phyloP scores from a whole-genome alignment of 1,140 invertebrate genomes.

The Apis cerana region DNA sequence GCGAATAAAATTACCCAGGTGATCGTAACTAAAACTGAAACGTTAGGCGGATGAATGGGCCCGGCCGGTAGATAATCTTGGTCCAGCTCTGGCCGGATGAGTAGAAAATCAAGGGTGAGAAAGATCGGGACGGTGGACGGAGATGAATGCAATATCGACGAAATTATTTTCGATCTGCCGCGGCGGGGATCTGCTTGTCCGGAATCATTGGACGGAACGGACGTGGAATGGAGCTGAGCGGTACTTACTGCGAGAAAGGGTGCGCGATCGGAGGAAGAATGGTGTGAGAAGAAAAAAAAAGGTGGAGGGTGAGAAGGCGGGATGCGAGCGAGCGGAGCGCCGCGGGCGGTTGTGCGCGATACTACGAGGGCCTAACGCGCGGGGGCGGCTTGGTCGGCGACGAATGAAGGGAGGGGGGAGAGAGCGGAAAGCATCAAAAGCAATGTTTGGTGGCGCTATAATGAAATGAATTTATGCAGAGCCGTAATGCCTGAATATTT shows the following conservation, averaged over 20 bases:
- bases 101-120: neutral
- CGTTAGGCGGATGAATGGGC: neutral
- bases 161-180: constrained; percentile 52
- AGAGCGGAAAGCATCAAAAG: constrained; percentile 80
- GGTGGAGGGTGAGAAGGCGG: constrained; percentile 63
- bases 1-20: constrained; percentile 5
- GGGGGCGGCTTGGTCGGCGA: constrained; percentile 70
- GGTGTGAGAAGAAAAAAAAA: constrained; percentile 62
- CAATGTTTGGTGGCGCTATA: constrained; percentile 84
- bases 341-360: constrained; percentile 71
- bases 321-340: constrained; percentile 68
- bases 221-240: constrained; percentile 51
- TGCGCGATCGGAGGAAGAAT: constrained; percentile 70
- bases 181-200: constrained; percentile 31
- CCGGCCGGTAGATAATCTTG: constrained; percentile 37
- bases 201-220: constrained; percentile 39
- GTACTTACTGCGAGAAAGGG: constrained; percentile 64
- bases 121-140: neutral
- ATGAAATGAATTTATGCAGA: constrained; percentile 86
- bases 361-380: constrained; percentile 63
- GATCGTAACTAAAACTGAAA: constrained; percentile 4
- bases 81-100: neutral
- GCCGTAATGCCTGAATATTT: constrained; percentile 85
- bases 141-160: constrained; percentile 61
- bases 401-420: neutral